phyloP scores from a whole-genome alignment of 2,888 invertebrate genomes.

The Pollenia griseotomentosa region DNA sequence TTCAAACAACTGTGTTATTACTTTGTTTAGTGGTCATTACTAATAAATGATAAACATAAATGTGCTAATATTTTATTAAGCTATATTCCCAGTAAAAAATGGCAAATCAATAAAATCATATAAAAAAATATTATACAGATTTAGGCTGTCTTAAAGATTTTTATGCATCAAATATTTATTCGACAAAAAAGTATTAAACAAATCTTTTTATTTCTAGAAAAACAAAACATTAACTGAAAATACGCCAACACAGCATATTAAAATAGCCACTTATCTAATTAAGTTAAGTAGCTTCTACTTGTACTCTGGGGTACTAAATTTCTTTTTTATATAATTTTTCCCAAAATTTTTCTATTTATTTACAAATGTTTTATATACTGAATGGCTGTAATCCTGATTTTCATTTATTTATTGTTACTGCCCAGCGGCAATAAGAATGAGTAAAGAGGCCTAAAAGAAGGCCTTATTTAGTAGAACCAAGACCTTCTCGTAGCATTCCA shows the following conservation, averaged over 20 bases:
- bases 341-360: neutral
- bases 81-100: too few species aligned
- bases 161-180: neutral
- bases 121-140: neutral
- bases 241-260: slow-evolving; percentile 53
- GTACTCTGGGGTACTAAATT: slow-evolving; percentile 52
- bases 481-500: too few species aligned
- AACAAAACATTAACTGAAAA: slow-evolving; percentile 26
- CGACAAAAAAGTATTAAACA: neutral
- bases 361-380: neutral
- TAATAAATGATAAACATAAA: too few species aligned
- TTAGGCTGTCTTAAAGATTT: neutral
- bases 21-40: too few species aligned
- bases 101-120: neutral
- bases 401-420: too few species aligned
- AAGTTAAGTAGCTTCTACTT: slow-evolving; percentile 59
- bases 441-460: too few species aligned
- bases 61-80: too few species aligned
- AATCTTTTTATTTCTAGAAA: neutral
- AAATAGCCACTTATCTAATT: slow-evolving; percentile 69
- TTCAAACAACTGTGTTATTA: too few species aligned
- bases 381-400: too few species aligned
- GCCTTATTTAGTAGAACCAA: too few species aligned
- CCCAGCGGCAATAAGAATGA: too few species aligned
- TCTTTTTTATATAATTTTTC: slow-evolving; percentile 30